A percentile compares a stretch with the other conserved stretches of the same genome.
Evolutionary conservation across 2,113 vertebrate species (phyloP).

Genomic region (Thamnophis sirtalis): DNA sequence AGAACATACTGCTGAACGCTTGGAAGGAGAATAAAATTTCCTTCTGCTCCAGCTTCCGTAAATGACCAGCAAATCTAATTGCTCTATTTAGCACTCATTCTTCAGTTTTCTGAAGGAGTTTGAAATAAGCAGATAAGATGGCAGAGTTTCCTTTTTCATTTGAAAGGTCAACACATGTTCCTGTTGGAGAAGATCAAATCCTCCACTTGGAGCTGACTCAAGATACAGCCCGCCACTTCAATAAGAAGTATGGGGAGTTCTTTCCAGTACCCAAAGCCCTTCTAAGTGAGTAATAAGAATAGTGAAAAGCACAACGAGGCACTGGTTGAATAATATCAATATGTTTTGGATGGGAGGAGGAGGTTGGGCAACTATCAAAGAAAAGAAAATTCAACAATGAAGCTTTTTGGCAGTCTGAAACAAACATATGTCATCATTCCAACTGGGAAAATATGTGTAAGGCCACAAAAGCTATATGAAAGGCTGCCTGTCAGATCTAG

Average conservation of each 20-base stretch:
- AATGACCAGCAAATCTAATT: neutral
- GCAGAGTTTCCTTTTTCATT: conserved; percentile 20
- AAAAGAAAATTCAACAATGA: neutral
- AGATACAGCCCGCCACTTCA: conserved; percentile 87
- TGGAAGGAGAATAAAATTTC: neutral
- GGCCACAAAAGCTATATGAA: neutral
- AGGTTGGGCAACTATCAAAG: neutral
- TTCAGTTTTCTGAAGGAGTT: neutral
- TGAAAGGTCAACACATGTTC: conserved; percentile 89
- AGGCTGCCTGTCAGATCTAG: neutral
- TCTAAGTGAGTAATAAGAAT: conserved; percentile 72
- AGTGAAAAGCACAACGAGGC: conserved; percentile 5
- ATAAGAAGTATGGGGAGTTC: conserved; percentile 82
- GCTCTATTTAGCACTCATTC: neutral
- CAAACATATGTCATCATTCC: neutral
- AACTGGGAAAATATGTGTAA: neutral
- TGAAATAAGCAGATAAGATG: neutral
- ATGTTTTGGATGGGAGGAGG: neutral
- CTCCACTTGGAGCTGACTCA: conserved; percentile 92
- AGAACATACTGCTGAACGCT: neutral
- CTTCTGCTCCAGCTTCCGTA: neutral
- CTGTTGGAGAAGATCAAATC: conserved; percentile 94
- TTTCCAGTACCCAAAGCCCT: conserved; percentile 85
- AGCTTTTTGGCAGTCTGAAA: conserved; percentile 21
- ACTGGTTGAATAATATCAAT: neutral